Conservation (phyloP, 2,797 vertebrate genomes). For the Anguilla marmorata region DNA sequence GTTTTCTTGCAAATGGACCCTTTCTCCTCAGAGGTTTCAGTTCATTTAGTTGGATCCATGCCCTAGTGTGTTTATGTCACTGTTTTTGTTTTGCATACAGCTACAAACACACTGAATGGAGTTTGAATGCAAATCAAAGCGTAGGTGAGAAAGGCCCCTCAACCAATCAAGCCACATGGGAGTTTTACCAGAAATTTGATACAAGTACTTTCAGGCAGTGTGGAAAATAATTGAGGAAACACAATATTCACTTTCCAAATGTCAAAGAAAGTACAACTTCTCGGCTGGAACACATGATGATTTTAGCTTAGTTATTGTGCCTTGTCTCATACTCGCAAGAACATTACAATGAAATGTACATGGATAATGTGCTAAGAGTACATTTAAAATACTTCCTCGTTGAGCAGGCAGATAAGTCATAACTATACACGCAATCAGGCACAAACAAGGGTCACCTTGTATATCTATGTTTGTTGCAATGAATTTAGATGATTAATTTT, state of each 20-base stretch:
- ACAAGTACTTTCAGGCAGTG: neutral
- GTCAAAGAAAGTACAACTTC: neutral
- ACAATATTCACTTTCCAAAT: neutral
- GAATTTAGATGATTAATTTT: neutral
- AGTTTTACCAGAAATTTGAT: slow-evolving; percentile 24
- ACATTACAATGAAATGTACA: neutral
- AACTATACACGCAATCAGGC: neutral
- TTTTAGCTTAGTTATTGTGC: neutral
- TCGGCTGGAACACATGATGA: neutral
- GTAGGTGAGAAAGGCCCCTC: too few relatives aligned
- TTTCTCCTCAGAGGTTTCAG: too few relatives aligned
- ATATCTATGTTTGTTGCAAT: neutral
- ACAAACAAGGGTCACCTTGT: neutral
- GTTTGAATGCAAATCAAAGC: too few relatives aligned
- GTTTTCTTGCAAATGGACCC: too few relatives aligned
- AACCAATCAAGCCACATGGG: neutral
- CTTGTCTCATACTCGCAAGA: neutral
- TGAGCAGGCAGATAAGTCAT: neutral
- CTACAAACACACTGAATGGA: too few relatives aligned
- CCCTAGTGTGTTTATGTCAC: too few relatives aligned
- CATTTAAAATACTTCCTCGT: neutral
- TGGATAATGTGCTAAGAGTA: neutral
- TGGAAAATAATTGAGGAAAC: neutral
- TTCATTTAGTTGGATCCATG: too few relatives aligned
- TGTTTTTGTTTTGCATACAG: too few relatives aligned